Conservation (phyloP, 2,113 vertebrate species). For the Ptilorrhoa leucosticta region DNA sequence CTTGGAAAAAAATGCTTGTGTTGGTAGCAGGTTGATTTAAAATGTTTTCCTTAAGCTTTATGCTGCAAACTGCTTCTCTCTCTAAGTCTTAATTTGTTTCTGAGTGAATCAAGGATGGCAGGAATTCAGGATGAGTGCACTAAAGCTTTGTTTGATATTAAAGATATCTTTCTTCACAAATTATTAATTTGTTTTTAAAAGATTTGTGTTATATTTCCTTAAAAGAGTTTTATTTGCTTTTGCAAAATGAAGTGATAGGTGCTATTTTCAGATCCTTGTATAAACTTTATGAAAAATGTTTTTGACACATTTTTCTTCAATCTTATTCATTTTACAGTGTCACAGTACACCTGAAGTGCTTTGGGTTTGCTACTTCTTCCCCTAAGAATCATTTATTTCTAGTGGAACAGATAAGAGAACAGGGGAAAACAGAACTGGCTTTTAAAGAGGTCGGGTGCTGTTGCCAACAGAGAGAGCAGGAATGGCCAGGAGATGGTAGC, state of each 20-base stretch:
- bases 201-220: not conserved
- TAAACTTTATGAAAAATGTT: not conserved
- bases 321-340: not conserved
- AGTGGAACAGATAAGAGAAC: not conserved
- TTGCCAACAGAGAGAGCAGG: not conserved
- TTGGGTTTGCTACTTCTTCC: not conserved
- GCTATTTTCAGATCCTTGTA: not conserved
- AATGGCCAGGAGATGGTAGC: conserved; percentile 26
- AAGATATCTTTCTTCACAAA: not conserved
- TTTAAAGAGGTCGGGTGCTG: not conserved
- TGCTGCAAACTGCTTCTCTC: not conserved
- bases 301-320: not conserved
- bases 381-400: not conserved
- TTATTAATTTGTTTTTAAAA: not conserved
- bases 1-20: not conserved
- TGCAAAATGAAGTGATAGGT: not conserved
- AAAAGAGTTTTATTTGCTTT: not conserved
- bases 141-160: not conserved
- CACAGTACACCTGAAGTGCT: not conserved
- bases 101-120: not conserved
- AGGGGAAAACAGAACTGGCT: not conserved
- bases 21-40: not conserved
- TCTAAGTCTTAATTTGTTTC: not conserved
- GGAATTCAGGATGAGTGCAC: not conserved
- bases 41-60: not conserved